phyloP scores from a whole-genome alignment of 2,888 invertebrate species.

The Drosophila meridiana region DNA sequence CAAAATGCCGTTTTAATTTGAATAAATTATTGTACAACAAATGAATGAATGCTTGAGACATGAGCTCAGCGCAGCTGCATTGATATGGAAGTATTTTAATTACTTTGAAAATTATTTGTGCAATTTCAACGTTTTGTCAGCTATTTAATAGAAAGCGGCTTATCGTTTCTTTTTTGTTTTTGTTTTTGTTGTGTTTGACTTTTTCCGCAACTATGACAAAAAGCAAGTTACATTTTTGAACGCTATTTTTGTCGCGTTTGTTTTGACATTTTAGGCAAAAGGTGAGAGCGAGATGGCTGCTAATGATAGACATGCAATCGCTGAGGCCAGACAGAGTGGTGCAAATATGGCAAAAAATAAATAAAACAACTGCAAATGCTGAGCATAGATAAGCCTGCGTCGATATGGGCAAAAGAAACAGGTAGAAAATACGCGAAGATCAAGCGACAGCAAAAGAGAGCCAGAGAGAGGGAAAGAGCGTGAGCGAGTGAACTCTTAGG shows the following conservation, averaged over 20 bases:
- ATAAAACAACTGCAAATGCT: constrained; percentile 26
- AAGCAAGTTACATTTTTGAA: constrained; percentile 51
- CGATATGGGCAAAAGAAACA: constrained; percentile 42
- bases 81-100: constrained; percentile 51
- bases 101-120: constrained; percentile 34
- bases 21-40: constrained; percentile 51
- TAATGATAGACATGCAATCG: constrained; percentile 42
- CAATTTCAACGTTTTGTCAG: constrained; percentile 24
- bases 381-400: constrained; percentile 45
- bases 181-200: constrained; percentile 23
- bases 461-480: neutral
- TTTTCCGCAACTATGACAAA: constrained; percentile 46
- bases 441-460: constrained; percentile 1
- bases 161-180: neutral
- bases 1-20: constrained; percentile 60
- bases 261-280: constrained; percentile 45
- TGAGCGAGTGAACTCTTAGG: neutral
- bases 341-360: constrained; percentile 56
- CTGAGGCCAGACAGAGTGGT: constrained; percentile 51
- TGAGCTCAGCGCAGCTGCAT: constrained; percentile 53
- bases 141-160: constrained; percentile 47
- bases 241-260: constrained; percentile 40
- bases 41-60: constrained; percentile 43
- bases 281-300: constrained; percentile 25
- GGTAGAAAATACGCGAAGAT: constrained; percentile 35